Conservation (phyloP, 2,113 vertebrate genomes). For the Erythrocercus mccallii region DNA sequence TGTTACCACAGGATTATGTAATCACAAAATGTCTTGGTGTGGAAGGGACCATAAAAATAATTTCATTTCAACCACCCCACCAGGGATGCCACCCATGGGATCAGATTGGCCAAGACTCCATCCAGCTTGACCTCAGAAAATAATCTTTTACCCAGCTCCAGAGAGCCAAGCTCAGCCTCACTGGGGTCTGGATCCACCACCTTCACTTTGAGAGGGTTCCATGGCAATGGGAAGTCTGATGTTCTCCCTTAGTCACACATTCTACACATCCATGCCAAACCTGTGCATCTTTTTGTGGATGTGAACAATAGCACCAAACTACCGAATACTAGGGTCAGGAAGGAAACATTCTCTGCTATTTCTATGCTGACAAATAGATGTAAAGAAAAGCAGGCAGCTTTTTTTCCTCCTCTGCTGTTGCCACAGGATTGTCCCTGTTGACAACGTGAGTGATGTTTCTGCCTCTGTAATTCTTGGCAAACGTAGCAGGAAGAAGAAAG, state of each 20-base stretch:
- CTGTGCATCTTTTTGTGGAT: not conserved
- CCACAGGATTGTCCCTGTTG: not conserved
- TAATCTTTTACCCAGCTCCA: not conserved
- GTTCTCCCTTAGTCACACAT: not conserved
- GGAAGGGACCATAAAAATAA: not conserved
- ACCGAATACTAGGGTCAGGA: not conserved
- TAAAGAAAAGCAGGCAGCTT: not conserved
- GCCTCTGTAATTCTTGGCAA: not conserved
- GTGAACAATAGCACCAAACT: not conserved
- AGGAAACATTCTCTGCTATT: not conserved
- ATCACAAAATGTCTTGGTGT: not conserved
- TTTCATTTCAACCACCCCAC: not conserved
- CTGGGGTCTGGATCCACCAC: not conserved
- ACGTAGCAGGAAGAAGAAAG: not conserved
- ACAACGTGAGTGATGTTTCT: not conserved
- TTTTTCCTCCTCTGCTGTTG: not conserved
- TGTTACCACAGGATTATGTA: not conserved
- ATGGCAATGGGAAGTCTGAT: not conserved
- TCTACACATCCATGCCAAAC: not conserved
- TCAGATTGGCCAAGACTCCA: not conserved
- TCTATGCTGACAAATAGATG: not conserved
- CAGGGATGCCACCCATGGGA: accelerated
- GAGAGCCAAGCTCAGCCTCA: not conserved
- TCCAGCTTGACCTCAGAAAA: not conserved
- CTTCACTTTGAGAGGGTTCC: not conserved